Conservation (phyloP, 2,797 vertebrate genomes). For the Xenopus petersii region DNA sequence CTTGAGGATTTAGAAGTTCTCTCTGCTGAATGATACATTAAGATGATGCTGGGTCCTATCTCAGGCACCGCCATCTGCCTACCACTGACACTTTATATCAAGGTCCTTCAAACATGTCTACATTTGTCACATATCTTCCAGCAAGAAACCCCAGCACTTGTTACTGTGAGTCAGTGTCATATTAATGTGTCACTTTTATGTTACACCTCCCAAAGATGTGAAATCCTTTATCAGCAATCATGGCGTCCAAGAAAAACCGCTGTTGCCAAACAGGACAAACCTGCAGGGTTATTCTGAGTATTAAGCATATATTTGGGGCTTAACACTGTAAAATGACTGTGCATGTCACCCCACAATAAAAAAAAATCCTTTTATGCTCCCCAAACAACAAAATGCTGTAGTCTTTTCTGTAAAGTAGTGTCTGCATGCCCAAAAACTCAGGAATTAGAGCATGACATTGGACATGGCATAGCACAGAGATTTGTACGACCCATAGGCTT, state of each 20-base stretch:
- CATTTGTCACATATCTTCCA: not conserved
- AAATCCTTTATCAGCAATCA: not conserved
- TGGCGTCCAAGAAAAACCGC: not conserved
- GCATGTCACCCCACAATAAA: too few relatives aligned
- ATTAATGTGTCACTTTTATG: slow-evolving; percentile 38
- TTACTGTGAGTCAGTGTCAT: slow-evolving; percentile 32
- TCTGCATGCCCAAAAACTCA: too few relatives aligned
- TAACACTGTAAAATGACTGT: too few relatives aligned
- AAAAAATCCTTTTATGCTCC: too few relatives aligned
- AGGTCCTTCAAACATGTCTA: slow-evolving; percentile 8
- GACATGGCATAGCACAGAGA: too few relatives aligned
- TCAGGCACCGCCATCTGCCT: slow-evolving; percentile 1
- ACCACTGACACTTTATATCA: slow-evolving; percentile 11
- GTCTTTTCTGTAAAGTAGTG: too few relatives aligned
- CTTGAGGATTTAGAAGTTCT: slow-evolving; percentile 1
- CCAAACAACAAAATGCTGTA: too few relatives aligned
- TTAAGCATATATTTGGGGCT: too few relatives aligned
- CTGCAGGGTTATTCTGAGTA: too few relatives aligned
- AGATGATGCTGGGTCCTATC: slow-evolving; percentile 13
- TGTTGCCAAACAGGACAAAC: too few relatives aligned
- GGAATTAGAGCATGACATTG: too few relatives aligned
- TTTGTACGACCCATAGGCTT: too few relatives aligned
- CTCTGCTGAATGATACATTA: slow-evolving; percentile 27
- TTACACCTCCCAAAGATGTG: slow-evolving; percentile 35
- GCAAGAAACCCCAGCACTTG: slow-evolving; percentile 13